Percentiles rank a stretch among this genome's conserved stretches.
Conservation (phyloP, 2,797 vertebrate genomes). For the Rhadinocentrus ornatus region DNA sequence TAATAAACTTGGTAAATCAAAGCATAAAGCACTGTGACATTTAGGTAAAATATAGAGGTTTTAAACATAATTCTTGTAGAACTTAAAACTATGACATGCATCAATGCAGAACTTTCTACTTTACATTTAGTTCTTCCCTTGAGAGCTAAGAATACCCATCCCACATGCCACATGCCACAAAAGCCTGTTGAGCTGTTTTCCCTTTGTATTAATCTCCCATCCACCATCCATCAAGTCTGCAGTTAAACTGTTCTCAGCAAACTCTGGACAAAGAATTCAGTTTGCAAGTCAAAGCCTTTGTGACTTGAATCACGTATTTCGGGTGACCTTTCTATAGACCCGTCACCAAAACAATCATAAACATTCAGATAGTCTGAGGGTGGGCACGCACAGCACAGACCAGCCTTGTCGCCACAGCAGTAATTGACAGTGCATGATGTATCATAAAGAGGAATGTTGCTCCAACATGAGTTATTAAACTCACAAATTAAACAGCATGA, state of each 20-base stretch:
- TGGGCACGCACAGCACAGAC: slow-evolving; percentile 39
- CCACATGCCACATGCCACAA: slow-evolving; percentile 44
- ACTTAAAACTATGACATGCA: not conserved
- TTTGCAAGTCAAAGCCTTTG: slow-evolving; percentile 51
- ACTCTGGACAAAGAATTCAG: slow-evolving; percentile 42
- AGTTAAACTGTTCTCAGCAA: slow-evolving; percentile 44
- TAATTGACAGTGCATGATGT: slow-evolving; percentile 64
- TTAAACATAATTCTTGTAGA: not conserved
- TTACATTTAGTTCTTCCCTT: slow-evolving; percentile 13
- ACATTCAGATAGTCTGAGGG: slow-evolving; percentile 51
- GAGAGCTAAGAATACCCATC: slow-evolving; percentile 51
- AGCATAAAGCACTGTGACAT: not conserved
- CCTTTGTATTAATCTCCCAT: slow-evolving; percentile 59
- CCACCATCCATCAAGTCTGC: slow-evolving; percentile 54
- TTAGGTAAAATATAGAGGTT: not conserved
- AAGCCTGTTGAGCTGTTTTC: slow-evolving; percentile 66
- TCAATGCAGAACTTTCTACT: not conserved
- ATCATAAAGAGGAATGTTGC: slow-evolving; percentile 28
- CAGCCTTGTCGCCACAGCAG: slow-evolving; percentile 30
- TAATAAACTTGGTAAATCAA: not conserved
- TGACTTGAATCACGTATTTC: slow-evolving; percentile 59
- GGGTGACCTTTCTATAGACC: slow-evolving; percentile 59
- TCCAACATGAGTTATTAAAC: slow-evolving; percentile 18
- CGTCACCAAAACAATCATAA: slow-evolving; percentile 73
- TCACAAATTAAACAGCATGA: slow-evolving; percentile 8